phyloP scores from a whole-genome alignment of 2,797 vertebrate species.

The Mastacembelus armatus region DNA sequence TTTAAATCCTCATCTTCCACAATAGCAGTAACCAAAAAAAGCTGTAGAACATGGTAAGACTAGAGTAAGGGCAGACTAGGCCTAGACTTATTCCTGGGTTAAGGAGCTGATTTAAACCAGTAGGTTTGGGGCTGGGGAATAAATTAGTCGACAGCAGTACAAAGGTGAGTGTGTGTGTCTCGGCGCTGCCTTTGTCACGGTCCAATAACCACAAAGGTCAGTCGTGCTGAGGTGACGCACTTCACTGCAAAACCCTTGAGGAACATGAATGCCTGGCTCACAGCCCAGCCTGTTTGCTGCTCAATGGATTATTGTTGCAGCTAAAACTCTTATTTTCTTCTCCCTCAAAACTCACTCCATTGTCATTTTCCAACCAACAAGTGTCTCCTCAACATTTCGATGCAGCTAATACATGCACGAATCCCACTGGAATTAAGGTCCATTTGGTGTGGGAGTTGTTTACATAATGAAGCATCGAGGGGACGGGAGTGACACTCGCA shows the following conservation, averaged over 20 bases:
- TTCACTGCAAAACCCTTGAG: constrained; percentile 58
- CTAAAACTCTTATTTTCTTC: constrained; percentile 61
- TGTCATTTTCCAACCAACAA: constrained; percentile 45
- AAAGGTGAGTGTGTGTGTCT: constrained; percentile 40
- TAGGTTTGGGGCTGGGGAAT: not conserved
- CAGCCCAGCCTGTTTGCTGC: constrained; percentile 66
- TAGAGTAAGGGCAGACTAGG: not conserved
- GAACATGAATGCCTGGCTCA: constrained; percentile 74
- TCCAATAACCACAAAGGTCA: constrained; percentile 71
- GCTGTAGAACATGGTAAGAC: too few species aligned
- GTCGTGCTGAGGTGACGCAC: constrained; percentile 69
- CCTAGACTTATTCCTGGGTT: not conserved
- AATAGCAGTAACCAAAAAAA: not conserved
- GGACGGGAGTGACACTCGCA: not conserved
- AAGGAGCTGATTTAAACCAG: not conserved
- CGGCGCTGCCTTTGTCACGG: constrained; percentile 48
- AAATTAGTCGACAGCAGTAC: not conserved
- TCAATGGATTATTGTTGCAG: constrained; percentile 80
- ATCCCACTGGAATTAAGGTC: constrained; percentile 25
- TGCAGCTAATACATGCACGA: constrained; percentile 1
- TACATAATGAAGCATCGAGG: constrained; percentile 6
- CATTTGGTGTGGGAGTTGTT: constrained; percentile 15
- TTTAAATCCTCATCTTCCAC: not conserved
- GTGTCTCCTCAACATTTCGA: constrained; percentile 15
- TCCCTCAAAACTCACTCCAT: constrained; percentile 29